phyloP scores from a whole-genome alignment of 2,113 vertebrate genomes.

The Pedetes capensis region DNA sequence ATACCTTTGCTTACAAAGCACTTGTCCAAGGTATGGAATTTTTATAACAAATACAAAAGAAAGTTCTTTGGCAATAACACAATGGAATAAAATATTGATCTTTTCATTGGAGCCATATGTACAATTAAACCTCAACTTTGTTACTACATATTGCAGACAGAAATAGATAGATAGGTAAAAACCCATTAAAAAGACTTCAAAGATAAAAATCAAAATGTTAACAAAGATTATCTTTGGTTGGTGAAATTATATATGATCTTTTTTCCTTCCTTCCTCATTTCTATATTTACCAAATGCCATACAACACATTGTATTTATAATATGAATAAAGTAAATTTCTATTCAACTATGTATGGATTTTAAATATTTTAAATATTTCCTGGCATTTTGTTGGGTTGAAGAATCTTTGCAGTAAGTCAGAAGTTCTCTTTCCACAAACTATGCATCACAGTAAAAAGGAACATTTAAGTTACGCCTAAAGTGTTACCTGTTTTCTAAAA shows the following conservation, averaged over 20 bases:
- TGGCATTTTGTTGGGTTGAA: not conserved
- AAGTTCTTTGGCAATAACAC: not conserved
- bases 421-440: constrained; percentile 2
- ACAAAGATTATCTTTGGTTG: not conserved
- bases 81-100: not conserved
- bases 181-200: not conserved
- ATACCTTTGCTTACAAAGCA: constrained; percentile 20
- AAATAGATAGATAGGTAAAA: not conserved
- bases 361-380: constrained; percentile 24
- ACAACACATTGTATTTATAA: constrained; percentile 1
- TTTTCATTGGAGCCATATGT: not conserved
- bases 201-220: constrained; percentile 16
- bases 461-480: constrained; percentile 1
- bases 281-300: constrained; percentile 30
- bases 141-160: not conserved
- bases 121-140: not conserved
- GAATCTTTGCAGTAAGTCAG: not conserved
- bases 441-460: not conserved
- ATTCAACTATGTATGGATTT: not conserved
- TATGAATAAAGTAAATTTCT: not conserved
- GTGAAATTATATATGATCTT: constrained; percentile 4
- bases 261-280: not conserved
- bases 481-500: constrained; percentile 34
- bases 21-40: not conserved
- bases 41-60: constrained; percentile 38